Evolutionary conservation across 2,888 invertebrate genomes (phyloP).

Genomic region (Parapristionchus giblindavisi): DNA sequence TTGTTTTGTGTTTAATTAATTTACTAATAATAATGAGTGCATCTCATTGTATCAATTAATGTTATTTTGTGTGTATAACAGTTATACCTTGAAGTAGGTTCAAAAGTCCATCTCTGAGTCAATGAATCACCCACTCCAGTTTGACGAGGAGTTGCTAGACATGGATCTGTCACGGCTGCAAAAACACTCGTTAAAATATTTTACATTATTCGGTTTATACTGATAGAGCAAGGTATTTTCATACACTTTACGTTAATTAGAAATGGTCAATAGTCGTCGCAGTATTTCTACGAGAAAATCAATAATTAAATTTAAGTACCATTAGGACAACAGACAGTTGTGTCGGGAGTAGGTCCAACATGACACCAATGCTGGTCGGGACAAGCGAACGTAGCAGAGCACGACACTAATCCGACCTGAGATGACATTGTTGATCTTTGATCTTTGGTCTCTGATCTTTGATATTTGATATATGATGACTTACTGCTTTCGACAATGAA

Average conservation of each 20-base stretch:
- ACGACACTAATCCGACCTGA: slow-evolving; percentile 46
- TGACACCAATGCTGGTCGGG: slow-evolving; percentile 66
- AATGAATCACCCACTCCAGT: slow-evolving; percentile 55
- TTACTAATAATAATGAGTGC: not conserved
- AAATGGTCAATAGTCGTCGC: no score
- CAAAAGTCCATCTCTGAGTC: slow-evolving; percentile 62
- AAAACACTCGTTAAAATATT: not conserved
- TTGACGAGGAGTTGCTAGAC: slow-evolving; percentile 56
- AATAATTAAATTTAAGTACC: slow-evolving; percentile 46
- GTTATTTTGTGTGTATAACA: no score
- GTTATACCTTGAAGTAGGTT: slow-evolving; percentile 44
- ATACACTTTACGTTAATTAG: no score
- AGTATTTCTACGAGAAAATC: not conserved
- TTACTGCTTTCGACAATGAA: slow-evolving; percentile 26
- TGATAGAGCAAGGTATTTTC: not conserved
- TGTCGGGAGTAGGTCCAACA: slow-evolving; percentile 58
- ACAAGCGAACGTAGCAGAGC: slow-evolving; percentile 54
- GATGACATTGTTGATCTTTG: not conserved
- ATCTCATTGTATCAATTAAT: not conserved
- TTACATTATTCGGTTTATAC: not conserved
- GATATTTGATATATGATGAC: no score
- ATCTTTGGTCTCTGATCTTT: no score
- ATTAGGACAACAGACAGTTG: slow-evolving; percentile 67
- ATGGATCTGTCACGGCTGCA: slow-evolving; percentile 63
- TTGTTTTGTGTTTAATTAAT: not conserved